Percentiles rank a stretch among this genome's conserved stretches.
phyloP scores from a whole-genome alignment of 2,888 invertebrate species.

The Cephus spinipes region DNA sequence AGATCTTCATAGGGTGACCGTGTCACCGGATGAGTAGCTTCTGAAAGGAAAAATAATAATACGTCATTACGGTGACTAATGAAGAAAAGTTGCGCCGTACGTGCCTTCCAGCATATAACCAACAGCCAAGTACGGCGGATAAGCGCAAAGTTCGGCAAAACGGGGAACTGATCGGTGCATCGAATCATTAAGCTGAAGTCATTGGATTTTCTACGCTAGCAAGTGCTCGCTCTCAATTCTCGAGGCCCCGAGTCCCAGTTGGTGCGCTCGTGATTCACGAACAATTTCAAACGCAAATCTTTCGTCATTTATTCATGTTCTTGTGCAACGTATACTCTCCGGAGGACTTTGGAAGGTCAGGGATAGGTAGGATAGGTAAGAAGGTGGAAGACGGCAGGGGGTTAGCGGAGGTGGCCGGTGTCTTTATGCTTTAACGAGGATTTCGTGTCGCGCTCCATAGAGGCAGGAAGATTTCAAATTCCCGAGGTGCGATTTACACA shows the following conservation, averaged over 20 bases:
- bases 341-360: conserved; percentile 7
- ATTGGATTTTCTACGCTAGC: background rate
- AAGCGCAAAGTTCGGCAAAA: background rate
- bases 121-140: background rate
- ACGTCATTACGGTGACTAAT: background rate
- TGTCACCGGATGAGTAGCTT: conserved; percentile 1
- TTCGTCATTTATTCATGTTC: conserved; percentile 3
- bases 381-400: background rate
- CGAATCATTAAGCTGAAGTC: background rate
- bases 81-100: background rate
- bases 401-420: background rate
- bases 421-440: background rate
- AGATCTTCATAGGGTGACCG: conserved; percentile 41
- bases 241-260: background rate
- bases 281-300: conserved; percentile 8
- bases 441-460: background rate
- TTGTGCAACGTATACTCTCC: conserved; percentile 1
- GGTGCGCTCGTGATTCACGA: conserved; percentile 5
- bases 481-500: background rate
- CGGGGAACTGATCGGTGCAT: background rate
- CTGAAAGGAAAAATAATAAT: conserved; percentile 1
- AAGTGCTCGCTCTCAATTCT: background rate
- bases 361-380: background rate
- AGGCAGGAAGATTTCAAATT: background rate
- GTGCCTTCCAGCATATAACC: background rate